Conservation (phyloP, 2,888 invertebrate genomes). For the Odontomyia ornata region DNA sequence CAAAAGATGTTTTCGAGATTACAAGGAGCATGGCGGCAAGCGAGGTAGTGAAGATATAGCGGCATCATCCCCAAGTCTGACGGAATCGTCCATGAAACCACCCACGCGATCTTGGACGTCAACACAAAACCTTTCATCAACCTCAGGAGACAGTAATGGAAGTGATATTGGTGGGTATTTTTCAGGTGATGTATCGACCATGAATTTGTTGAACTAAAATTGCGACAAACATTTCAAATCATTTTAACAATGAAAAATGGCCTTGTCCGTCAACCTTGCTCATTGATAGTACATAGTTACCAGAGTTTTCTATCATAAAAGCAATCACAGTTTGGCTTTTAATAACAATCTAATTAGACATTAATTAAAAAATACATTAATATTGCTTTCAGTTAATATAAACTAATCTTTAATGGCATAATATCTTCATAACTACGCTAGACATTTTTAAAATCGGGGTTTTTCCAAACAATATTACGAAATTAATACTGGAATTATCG, state of each 20-base stretch:
- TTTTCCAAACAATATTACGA: too few species aligned
- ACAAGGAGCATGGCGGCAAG: conserved; percentile 86
- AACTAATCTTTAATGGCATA: too few species aligned
- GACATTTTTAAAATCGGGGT: too few species aligned
- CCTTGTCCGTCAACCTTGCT: too few species aligned
- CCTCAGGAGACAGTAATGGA: conserved; percentile 52
- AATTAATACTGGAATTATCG: too few species aligned
- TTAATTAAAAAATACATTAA: too few species aligned
- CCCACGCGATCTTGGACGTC: conserved; percentile 77
- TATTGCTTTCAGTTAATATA: too few species aligned
- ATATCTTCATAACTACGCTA: too few species aligned
- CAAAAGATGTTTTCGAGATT: conserved; percentile 91
- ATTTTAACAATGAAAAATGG: neutral
- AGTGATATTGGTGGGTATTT: conserved; percentile 61
- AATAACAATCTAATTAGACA: too few species aligned
- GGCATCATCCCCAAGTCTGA: conserved; percentile 81
- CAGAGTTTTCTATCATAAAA: too few species aligned
- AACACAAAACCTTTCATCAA: conserved; percentile 72
- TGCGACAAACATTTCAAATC: conserved; percentile 8
- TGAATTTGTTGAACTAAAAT: conserved; percentile 22
- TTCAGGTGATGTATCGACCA: conserved; percentile 19
- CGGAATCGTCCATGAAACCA: conserved; percentile 67
- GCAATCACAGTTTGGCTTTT: too few species aligned
- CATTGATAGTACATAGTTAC: too few species aligned
- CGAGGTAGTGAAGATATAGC: conserved; percentile 75